Base-by-base conservation (phyloP, 1,140 invertebrate species). In the Chrysoperla carnea region DNA sequence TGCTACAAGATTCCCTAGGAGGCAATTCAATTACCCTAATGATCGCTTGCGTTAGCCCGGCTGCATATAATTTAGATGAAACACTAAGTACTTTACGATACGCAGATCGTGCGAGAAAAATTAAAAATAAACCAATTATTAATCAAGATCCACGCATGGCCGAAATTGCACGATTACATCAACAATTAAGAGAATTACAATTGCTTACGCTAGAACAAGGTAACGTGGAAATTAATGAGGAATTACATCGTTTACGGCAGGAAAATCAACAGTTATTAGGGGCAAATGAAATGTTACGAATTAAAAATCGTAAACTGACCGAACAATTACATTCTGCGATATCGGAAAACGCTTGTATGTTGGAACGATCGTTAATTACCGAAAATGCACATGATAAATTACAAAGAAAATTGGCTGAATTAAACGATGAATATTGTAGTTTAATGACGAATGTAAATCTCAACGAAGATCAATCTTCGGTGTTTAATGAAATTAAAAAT, bases 1-100 rank as follows among this genome's bases (percentile, higher is more conserved):
- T 94, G n/a, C 61, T 95, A 7, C 85, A 94, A 74, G 85, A 89
- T 65, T 89, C 84, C 6, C 63, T 94, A 0, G 90, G 90, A 29
- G 90, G 91, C 8, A 94, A 94, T 59, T 90, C 87, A 0, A 70
- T 90, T 33, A 96, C 90, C 0, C 52, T 93, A 23, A 94, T 95
- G 89, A 82, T 94, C 39, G 90, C 89, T 3, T 94, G 90, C 62
- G 78, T 93, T 0, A 90, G 86, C 60, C 90, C 90, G 0, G 85
- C 89, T 6, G 80, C 88, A 57, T 81, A 81, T 40, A 93, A 92
- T 62, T 61, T 85, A 44, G 84, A 91, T 41, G 90, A 96, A 62
- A 89, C 87, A 0, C 53, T 93, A 0, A 91, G 84, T 43, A 91
- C 90, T 2, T 59, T 95, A 8, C 72, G 89, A 12, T 94, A 94